Evolutionary conservation across 1,140 invertebrate species (phyloP).

Genomic region (Lordiphosa collinella): DNA sequence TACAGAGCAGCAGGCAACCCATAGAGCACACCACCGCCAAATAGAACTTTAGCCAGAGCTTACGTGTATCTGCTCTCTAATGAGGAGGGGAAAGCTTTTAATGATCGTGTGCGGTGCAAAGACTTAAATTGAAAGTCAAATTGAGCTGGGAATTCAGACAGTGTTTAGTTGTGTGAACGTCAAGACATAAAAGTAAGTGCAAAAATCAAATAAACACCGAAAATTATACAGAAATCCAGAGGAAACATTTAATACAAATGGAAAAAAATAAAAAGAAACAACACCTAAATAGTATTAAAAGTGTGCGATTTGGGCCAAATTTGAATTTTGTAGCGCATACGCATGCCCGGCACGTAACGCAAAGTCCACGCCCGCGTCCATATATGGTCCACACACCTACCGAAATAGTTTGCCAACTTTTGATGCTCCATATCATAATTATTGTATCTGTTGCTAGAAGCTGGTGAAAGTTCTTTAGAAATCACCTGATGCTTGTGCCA

Average conservation of each 20-base stretch:
- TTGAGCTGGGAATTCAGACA: constrained; percentile 58
- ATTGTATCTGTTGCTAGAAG: constrained; percentile 28
- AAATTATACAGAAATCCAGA: background rate
- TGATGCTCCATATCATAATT: constrained; percentile 20
- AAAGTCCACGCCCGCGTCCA: constrained; percentile 32
- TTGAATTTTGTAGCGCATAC: constrained; percentile 7
- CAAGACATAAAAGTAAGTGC: constrained; percentile 58
- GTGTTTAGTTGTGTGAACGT: constrained; percentile 55
- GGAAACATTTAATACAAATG: constrained; percentile 16
- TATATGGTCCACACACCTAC: constrained; percentile 14
- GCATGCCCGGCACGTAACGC: constrained; percentile 42
- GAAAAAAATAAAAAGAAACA: constrained; percentile 11
- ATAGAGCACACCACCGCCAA: too few relatives aligned
- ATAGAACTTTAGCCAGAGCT: constrained; percentile 6
- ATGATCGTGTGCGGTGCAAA: constrained; percentile 50
- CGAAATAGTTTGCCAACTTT: constrained; percentile 18
- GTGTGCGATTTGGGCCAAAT: constrained; percentile 27
- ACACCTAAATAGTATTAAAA: constrained; percentile 18
- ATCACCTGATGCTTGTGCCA: background rate
- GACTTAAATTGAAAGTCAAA: constrained; percentile 69
- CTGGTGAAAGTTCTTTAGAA: constrained; percentile 4
- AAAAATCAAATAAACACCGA: background rate
- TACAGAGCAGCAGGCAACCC: too few relatives aligned
- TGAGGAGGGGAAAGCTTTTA: constrained; percentile 6
- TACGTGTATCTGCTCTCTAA: constrained; percentile 3